phyloP scores from a whole-genome alignment of 2,888 invertebrate genomes.

The Neoscelio sp. region DNA sequence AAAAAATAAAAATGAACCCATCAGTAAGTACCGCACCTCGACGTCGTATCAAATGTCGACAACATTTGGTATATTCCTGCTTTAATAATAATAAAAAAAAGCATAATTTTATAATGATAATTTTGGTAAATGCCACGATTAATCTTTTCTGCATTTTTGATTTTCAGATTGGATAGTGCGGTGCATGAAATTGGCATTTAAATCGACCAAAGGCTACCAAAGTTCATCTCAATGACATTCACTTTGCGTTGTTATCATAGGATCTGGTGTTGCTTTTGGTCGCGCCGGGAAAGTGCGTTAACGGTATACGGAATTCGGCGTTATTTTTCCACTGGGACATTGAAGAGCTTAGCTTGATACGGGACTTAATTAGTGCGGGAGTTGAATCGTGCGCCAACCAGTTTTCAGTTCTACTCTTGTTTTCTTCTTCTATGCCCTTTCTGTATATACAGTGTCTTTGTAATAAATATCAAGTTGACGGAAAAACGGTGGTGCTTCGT shows the following conservation, averaged over 20 bases:
- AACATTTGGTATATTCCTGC: no score
- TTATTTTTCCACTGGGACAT: conserved; percentile 60
- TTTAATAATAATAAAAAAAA: no score
- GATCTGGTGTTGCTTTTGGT: conserved; percentile 63
- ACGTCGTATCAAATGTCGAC: no score
- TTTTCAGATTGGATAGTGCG: conserved; percentile 49
- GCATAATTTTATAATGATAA: no score
- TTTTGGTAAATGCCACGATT: no score
- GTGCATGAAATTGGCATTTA: conserved; percentile 44
- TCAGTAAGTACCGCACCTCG: no score
- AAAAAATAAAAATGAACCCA: no score
- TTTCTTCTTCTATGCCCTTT: neutral
- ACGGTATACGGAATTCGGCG: conserved; percentile 54
- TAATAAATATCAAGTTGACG: neutral
- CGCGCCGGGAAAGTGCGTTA: conserved; percentile 61
- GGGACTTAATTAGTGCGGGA: conserved; percentile 45
- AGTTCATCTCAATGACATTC: conserved; percentile 57
- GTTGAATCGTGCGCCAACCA: conserved; percentile 5
- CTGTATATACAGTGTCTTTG: conserved; percentile 8
- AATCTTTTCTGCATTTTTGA: no score
- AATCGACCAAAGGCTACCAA: conserved; percentile 59
- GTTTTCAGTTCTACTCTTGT: conserved; percentile 20
- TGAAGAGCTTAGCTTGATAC: conserved; percentile 32
- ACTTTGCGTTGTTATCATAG: conserved; percentile 54
- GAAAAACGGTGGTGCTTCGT: conserved; percentile 31